Percentiles rank a stretch among this genome's conserved stretches.
phyloP scores from a whole-genome alignment of 1,140 invertebrate species.

The Euura lappo region DNA sequence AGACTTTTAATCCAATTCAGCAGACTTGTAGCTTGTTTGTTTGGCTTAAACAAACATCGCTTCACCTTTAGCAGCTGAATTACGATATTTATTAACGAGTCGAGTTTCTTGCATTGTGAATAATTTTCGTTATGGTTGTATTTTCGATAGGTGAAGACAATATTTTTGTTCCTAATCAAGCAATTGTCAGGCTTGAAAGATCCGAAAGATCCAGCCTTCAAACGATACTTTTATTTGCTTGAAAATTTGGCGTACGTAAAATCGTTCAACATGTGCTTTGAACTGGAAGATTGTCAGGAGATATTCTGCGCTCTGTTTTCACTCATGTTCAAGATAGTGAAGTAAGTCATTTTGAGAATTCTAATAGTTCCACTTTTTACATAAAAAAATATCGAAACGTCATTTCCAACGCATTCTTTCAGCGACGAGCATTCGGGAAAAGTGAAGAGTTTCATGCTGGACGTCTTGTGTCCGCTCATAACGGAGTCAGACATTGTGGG shows the following conservation, averaged over 20 bases:
- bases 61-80: too few species aligned
- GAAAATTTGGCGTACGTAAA: conserved; percentile 98
- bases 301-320: conserved; percentile 94
- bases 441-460: conserved; percentile 96
- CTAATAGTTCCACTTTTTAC: not conserved
- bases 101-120: too few species aligned
- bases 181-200: conserved; percentile 93
- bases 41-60: too few species aligned
- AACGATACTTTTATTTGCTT: conserved; percentile 94
- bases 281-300: conserved; percentile 95
- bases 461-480: conserved; percentile 92
- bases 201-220: conserved; percentile 97
- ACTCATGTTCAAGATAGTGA: conserved; percentile 96
- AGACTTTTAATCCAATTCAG: too few species aligned
- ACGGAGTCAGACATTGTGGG: conserved; percentile 95
- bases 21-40: too few species aligned
- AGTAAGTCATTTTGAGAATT: conserved; percentile 68
- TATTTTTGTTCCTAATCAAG: conserved; percentile 95
- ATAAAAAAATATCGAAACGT: not conserved
- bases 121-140: not conserved
- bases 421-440: conserved; percentile 95
- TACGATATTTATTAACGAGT: too few species aligned
- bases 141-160: conserved; percentile 70
- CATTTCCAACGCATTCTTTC: conserved; percentile 40
- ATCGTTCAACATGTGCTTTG: conserved; percentile 99